Percentiles rank a stretch among this genome's conserved stretches.
Conservation (phyloP, 2,113 vertebrate genomes). For the Pangasianodon gigas region DNA sequence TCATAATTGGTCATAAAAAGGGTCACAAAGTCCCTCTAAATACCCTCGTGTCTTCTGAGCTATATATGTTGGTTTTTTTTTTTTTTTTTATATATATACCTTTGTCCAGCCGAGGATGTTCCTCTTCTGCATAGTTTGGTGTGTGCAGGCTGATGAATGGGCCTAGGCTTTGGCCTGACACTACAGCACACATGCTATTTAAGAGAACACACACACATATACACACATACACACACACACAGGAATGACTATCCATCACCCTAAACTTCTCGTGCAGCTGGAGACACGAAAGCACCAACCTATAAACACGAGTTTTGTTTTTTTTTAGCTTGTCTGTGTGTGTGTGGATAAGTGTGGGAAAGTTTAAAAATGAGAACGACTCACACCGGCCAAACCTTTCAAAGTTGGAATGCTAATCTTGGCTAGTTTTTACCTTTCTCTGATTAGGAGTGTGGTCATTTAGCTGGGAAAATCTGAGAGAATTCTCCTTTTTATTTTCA, state of each 20-base stretch:
- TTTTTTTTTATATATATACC: neutral
- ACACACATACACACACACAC: constrained; percentile 24
- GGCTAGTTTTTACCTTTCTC: neutral
- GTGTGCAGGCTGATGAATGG: constrained; percentile 65
- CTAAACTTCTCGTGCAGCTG: constrained; percentile 31
- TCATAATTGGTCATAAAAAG: constrained; percentile 27
- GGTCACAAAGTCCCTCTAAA: neutral
- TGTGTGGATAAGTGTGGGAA: constrained; percentile 5
- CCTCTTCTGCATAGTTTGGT: constrained; percentile 63
- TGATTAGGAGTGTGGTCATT: neutral
- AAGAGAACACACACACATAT: constrained; percentile 57
- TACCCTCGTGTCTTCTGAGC: neutral
- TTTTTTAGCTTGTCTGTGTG: neutral
- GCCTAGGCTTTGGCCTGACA: constrained; percentile 60
- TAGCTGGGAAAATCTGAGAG: neutral
- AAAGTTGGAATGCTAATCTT: neutral
- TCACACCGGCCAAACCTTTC: neutral
- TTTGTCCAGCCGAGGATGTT: constrained; percentile 57
- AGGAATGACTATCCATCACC: constrained; percentile 43
- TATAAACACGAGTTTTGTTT: constrained; percentile 7
- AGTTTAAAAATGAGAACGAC: constrained; percentile 3
- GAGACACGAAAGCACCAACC: constrained; percentile 16
- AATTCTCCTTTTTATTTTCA: neutral
- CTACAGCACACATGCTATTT: constrained; percentile 39
- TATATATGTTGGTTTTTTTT: neutral